Evolutionary conservation across 2,888 invertebrate species (phyloP), one percentile per base, ranked within the genome.

Genomic region (Monochamus alternatus): DNA sequence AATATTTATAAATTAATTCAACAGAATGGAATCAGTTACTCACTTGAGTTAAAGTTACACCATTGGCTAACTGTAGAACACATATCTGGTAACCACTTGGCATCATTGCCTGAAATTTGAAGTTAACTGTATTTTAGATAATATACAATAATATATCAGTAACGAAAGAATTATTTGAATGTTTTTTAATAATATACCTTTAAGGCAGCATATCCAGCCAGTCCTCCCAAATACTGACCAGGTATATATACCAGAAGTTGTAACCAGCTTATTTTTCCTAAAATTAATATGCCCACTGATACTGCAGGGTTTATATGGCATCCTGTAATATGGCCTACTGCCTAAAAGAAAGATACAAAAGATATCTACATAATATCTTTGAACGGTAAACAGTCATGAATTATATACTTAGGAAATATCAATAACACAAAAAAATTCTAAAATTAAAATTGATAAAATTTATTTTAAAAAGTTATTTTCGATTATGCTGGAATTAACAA

Each of bases 271-370:
- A 73, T 68, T 69, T 66, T 73, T 1, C 73, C 75, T 5, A 75
- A 38, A 30, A 75, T 63, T 10, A 75, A 63, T 1, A 51, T 30
- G 14, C 73, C 75, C n/a, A 75, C 14, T 0, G 75, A 63, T 44
- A 75, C 52, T 10, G 72, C 68, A 4, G 75, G 75, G 60, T 75
- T 75, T 22, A 75, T 59, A 43, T 75, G 73, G 10, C 63, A 52
- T 2, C 73, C 69, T 5, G 68, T 72, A 69, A 75, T 64, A 32
- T 75, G 75, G 38, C 75, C 75, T 58, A 75, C 60, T 69, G 64
- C 62, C 75, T 75, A 31, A 68, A 68, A 68, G 38, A 68, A 68
- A 68, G 38, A 38, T 38, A 38, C 2, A 55, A 60, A 60, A 66
- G 10, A 31, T 30, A 38, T 38, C 4, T 38, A 38, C 7, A 22